Evolutionary conservation across 2,888 invertebrate genomes (phyloP).

Genomic region (Pyrrhosoma nymphula): DNA sequence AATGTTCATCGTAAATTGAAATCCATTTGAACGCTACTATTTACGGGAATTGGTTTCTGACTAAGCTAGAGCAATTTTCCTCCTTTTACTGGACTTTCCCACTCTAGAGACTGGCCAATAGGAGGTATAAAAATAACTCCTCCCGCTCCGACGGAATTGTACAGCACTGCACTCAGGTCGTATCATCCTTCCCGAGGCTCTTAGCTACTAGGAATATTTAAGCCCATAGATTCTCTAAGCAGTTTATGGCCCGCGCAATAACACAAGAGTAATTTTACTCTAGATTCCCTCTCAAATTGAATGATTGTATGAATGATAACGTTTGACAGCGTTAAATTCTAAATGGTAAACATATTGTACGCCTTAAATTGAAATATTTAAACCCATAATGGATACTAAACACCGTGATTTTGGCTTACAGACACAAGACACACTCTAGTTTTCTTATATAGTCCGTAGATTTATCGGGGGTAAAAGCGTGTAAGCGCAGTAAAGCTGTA

Average conservation of each 20-base stretch:
- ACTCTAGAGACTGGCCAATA: neutral
- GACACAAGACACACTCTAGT: too few species aligned
- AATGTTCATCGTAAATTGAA: too few species aligned
- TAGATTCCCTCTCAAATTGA: too few species aligned
- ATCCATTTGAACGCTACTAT: neutral
- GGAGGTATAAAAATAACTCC: neutral
- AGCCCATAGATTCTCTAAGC: neutral
- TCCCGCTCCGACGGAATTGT: neutral
- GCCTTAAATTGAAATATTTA: too few species aligned
- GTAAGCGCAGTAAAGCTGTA: too few species aligned
- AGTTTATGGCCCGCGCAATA: neutral
- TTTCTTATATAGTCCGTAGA: too few species aligned
- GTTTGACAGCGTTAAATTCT: too few species aligned
- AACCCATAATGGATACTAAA: too few species aligned
- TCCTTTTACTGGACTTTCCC: neutral
- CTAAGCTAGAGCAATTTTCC: neutral
- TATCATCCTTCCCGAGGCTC: neutral
- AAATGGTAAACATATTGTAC: too few species aligned
- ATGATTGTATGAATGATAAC: too few species aligned
- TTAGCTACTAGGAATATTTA: neutral
- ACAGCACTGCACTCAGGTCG: neutral
- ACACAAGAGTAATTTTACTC: neutral
- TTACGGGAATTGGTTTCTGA: neutral
- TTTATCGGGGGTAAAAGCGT: too few species aligned
- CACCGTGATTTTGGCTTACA: too few species aligned